Evolutionary conservation across 2,113 vertebrate genomes (phyloP), one percentile per base, ranked within the genome.

Genomic region (Aix galericulata): DNA sequence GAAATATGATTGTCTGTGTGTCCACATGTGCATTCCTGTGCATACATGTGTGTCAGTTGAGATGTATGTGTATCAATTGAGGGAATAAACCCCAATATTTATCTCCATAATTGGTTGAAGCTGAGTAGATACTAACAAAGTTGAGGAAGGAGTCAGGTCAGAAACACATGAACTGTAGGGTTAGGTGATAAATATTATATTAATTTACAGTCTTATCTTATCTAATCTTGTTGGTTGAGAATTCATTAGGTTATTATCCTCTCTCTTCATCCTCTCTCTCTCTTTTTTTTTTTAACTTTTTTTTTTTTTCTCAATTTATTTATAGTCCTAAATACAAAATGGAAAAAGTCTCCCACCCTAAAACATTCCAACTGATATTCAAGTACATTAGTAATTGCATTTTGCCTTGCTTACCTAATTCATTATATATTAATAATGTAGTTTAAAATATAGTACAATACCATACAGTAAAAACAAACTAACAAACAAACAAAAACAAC

Each of bases 1-100:
- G 22, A 88, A 88, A 52, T 34, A 7, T 5, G 13, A 32, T 16
- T 17, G 6, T 13, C 6, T 5, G 5, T 9, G 2, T 8, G 12
- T 40, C 12, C 1, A 8, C 8, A 9, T 5, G 0, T n/a, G 22
- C 6, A 10, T 9, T 12, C 3, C 3, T 8, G 17, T 42, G 16
- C 5, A 14, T 21, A 6, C 44, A 42, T 22, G 5, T 40, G 16
- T 26, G 64, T 17, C 46, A 48, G 46, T 48, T 48, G 46, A 81
- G 25, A 46, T 22, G 60, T 38, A 23, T 0, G 5, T 6, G 38
- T 9, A 15, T n/a, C 50, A 83, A 4, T 9, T 76, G 40, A 80
- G 23, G 2, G 73, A 76, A 73, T 64, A 68, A 81, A 52, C 9
- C 3, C 4, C 8, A 11, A 4, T 23, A 36, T 62, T 92, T 83